phyloP scores from a whole-genome alignment of 2,888 invertebrate species.

The Ectropis crepuscularia region DNA sequence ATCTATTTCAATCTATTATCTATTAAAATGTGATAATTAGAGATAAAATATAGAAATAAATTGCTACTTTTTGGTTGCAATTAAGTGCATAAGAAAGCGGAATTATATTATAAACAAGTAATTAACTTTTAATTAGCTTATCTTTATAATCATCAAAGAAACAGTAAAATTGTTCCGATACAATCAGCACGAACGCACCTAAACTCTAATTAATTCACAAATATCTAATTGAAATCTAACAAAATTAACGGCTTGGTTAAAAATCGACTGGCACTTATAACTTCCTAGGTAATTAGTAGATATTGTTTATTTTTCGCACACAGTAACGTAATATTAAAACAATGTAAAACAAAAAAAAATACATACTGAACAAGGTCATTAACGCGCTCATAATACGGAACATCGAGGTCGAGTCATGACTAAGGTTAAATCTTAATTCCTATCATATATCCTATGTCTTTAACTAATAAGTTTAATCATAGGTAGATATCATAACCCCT shows the following conservation, averaged over 20 bases:
- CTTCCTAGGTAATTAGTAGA: conserved; percentile 4
- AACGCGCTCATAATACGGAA: conserved; percentile 24
- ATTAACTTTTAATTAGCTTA: conserved; percentile 8
- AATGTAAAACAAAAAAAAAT: conserved; percentile 20
- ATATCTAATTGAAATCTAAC: conserved; percentile 21
- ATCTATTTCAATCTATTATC: too few species aligned
- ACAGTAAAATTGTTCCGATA: not conserved
- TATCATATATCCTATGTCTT: not conserved
- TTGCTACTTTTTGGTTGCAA: too few species aligned
- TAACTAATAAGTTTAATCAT: too few species aligned
- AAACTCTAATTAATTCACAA: not conserved
- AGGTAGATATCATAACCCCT: too few species aligned
- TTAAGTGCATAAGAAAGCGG: not conserved
- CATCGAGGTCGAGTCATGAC: conserved; percentile 23
- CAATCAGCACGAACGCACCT: not conserved
- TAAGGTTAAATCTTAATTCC: conserved; percentile 28
- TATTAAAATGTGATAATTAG: too few species aligned
- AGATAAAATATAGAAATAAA: too few species aligned
- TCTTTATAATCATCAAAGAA: not conserved
- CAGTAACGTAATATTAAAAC: conserved; percentile 14
- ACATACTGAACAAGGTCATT: conserved; percentile 26
- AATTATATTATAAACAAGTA: not conserved
- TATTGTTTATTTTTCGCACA: conserved; percentile 1
- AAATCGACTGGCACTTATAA: not conserved
- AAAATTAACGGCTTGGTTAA: not conserved